Base-by-base conservation (phyloP, 2,888 invertebrate genomes). In the Sinelater perroti region DNA sequence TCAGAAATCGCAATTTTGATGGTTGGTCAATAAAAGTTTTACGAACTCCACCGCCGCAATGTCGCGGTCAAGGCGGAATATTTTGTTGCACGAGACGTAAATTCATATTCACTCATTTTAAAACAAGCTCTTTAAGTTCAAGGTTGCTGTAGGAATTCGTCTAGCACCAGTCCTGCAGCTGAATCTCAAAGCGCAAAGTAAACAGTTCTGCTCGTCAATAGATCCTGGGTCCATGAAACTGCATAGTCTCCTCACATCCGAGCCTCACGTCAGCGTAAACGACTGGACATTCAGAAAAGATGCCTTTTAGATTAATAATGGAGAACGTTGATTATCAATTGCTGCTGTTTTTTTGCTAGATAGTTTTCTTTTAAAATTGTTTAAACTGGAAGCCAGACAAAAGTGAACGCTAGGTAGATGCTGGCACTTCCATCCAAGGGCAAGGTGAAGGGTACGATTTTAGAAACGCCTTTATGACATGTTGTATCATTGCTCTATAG, bases 401-500 rank as follows among this genome's bases (percentile, higher is more conserved):
- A 45, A 45, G 28, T 45, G 16, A 30, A 30, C 30, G 16, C 16
- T 28, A 30, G 28, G 28, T 30, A 11, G 18, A 18, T 30, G 45
- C 31, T 20, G 30, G 30, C 30, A 45, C 30, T 30, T 28, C 45
- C n/a, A 42, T 30, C 7, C 45, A 6, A n/a, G 28, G 1, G 16
- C 30, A 44, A 26, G 17, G 28, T 45, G 28, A 45, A 26, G 30
- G 45, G 10, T 11, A 45, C 17, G 28, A 45, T 18, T 30, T 28
- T 45, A 45, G 45, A 14, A 8, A 40, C 40, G 24, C 13, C 24
- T 42, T 52, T 52, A 44, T 33, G 52, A 52, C 51, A 51, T 42
- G 35, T 44, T 52, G 30, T 30, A 52, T 52, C 40, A 44, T 52
- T 52, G 31, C 42, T 44, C 44, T 44, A 30, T 7, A 52, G 33